phyloP scores from a whole-genome alignment of 2,797 vertebrate genomes.

The Hemibagrus guttatus region DNA sequence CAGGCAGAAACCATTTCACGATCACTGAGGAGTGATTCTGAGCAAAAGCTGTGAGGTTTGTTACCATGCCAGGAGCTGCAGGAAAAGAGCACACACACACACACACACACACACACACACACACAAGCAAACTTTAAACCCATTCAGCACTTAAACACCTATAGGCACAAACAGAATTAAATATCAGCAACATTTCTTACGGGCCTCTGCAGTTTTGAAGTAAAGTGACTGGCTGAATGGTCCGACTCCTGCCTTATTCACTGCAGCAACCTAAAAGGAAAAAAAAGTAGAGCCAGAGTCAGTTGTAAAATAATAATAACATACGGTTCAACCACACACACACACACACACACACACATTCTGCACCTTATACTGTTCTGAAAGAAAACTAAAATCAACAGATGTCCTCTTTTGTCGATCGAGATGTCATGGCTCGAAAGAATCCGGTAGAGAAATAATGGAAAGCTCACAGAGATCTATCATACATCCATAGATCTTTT shows the following conservation, averaged over 20 bases:
- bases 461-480: constrained; percentile 68
- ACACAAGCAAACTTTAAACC: not conserved
- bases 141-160: constrained; percentile 16
- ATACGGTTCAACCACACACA: not conserved
- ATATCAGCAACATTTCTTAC: constrained; percentile 67
- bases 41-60: constrained; percentile 89
- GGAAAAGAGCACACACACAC: constrained; percentile 35
- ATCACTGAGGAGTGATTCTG: constrained; percentile 88
- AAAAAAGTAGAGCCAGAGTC: constrained; percentile 21
- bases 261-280: constrained; percentile 86
- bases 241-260: constrained; percentile 82
- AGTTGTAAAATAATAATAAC: constrained; percentile 18
- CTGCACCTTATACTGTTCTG: constrained; percentile 1
- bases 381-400: not conserved
- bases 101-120: constrained; percentile 31
- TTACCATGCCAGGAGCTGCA: constrained; percentile 92
- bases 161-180: not conserved
- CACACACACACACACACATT: not conserved
- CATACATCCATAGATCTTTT: constrained; percentile 75
- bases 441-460: constrained; percentile 67
- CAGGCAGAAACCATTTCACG: constrained; percentile 92
- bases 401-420: too few relatives aligned
- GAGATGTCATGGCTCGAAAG: not conserved
- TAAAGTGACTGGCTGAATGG: constrained; percentile 88
- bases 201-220: constrained; percentile 93